Evolutionary conservation across 2,888 invertebrate genomes (phyloP), one percentile per base, ranked within the genome.

Genomic region (Timandra comae): DNA sequence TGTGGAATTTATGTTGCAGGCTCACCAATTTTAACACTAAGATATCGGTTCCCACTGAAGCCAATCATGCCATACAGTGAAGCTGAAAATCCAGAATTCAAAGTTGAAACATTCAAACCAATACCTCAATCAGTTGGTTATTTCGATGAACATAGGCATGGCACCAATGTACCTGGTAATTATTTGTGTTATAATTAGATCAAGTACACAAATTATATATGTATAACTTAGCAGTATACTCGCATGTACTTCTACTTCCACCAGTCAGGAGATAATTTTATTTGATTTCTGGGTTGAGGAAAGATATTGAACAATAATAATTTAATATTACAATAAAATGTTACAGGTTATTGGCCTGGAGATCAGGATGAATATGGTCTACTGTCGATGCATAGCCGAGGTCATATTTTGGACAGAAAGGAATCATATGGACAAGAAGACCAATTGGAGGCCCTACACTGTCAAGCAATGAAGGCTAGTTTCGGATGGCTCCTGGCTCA

Each of bases 341-440:
- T 77, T 80, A 29, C 53, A 91, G 94, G 95, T 10, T 93, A 90
- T 69, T 96, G 96, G 96, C 93, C 95, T 9, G 95, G 94, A 7
- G 94, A 93, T 60, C 58, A 71, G 24, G 87, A 89, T 64, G 91
- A 93, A 67, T 96, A 93, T 78, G 95, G 95, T 1, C 62, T 92
- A 5, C 43, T 97, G 12, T 93, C 95, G 0, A 92, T 90, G 56
- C 91, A 94, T 56, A 88, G 89, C 7, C 80, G 91, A 24, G 89
- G 90, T 7, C 87, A 91, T 55, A 63, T 94, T 25, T 49, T 79
- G 1, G 53, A 52, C 0, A 81, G 91, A 33, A 65, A 70, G 0
- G 51, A 74, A 31, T 62, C 68, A 1, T 89, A 63, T 58, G 89
- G 90, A 1, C 66, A 78, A 12, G 68, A 87, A 27, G 89, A 91